Evolutionary conservation across 2,888 invertebrate species (phyloP).

Genomic region (Xestia c-nigrum): DNA sequence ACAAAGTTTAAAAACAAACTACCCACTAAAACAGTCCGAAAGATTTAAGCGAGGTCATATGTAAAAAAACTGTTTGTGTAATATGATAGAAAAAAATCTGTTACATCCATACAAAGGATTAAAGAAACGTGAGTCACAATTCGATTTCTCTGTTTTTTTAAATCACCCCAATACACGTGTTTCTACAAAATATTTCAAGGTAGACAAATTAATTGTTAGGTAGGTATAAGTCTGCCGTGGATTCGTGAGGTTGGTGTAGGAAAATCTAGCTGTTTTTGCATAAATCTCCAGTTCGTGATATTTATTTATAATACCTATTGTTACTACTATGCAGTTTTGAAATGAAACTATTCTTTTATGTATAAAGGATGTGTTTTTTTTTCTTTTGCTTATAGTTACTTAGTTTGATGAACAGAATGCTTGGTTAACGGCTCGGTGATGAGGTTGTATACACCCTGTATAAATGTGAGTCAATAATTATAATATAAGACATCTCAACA

Average conservation of each 20-base stretch:
- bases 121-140: constrained; percentile 1
- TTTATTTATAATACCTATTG: constrained; percentile 3
- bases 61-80: background rate
- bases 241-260: constrained; percentile 31
- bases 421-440: too few species aligned
- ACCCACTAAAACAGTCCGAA: background rate
- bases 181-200: constrained; percentile 19
- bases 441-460: too few species aligned
- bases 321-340: background rate
- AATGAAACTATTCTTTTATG: background rate
- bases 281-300: constrained; percentile 25
- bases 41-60: background rate
- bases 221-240: background rate
- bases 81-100: background rate
- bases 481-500: too few species aligned
- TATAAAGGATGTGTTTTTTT: too few species aligned
- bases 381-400: too few species aligned
- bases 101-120: background rate
- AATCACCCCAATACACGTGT: background rate
- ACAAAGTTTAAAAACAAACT: background rate
- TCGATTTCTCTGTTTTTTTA: background rate
- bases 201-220: background rate
- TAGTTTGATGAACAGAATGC: too few species aligned
- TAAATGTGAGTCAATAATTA: too few species aligned
- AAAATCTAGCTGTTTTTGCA: constrained; percentile 27